Conservation (phyloP, 2,113 vertebrate species). For the Bubo bubo region DNA sequence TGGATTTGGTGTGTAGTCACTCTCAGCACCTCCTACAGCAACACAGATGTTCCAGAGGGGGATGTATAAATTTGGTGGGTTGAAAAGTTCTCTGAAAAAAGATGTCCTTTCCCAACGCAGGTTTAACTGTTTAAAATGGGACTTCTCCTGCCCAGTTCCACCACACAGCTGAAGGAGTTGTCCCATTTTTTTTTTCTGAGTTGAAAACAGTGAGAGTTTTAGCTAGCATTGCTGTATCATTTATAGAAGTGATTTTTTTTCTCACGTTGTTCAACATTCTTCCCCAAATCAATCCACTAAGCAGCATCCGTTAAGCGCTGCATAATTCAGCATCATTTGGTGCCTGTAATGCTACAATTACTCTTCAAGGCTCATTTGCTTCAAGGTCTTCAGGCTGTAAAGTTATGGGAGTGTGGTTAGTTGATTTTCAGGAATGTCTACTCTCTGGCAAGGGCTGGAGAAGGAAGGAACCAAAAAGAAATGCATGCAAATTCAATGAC, state of each 20-base stretch:
- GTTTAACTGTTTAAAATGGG: background rate
- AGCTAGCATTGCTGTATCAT: background rate
- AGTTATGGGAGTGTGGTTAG: constrained; percentile 42
- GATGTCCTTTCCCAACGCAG: background rate
- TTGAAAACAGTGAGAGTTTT: background rate
- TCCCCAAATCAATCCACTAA: background rate
- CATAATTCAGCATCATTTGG: constrained; percentile 64
- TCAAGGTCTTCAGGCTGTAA: constrained; percentile 58
- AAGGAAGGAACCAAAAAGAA: background rate
- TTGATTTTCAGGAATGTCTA: constrained; percentile 66
- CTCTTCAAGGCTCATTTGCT: constrained; percentile 68
- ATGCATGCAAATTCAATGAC: constrained; percentile 35
- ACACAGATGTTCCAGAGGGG: background rate
- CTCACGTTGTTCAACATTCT: background rate
- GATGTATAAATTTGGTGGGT: background rate
- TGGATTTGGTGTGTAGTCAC: background rate
- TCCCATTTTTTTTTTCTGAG: background rate
- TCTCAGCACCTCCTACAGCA: background rate
- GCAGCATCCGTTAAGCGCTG: background rate
- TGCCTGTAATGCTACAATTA: constrained; percentile 64
- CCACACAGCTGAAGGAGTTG: accelerated
- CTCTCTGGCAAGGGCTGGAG: constrained; percentile 16
- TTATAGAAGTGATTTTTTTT: background rate
- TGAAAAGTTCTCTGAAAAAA: background rate
- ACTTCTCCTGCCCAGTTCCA: background rate